Percentiles rank a stretch among this genome's conserved stretches.
phyloP scores from a whole-genome alignment of 2,888 invertebrate genomes.

The Onchidella celtica region DNA sequence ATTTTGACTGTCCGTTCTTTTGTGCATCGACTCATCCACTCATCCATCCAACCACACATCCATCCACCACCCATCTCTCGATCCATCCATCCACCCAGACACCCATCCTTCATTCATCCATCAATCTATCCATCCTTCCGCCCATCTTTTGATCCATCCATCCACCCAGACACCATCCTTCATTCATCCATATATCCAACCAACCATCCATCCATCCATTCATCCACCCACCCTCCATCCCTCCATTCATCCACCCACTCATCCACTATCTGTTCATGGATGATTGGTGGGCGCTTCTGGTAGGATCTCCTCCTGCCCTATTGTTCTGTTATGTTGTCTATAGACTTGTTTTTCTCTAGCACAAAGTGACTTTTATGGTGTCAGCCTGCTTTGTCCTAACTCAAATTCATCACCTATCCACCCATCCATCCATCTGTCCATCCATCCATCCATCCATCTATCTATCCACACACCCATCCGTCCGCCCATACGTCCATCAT shows the following conservation, averaged over 20 bases:
- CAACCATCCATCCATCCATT: not conserved
- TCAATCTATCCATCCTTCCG: not conserved
- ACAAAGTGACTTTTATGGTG: no score
- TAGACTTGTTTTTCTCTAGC: no score
- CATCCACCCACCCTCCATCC: not conserved
- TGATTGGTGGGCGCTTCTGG: conserved; percentile 39
- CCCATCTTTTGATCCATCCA: not conserved
- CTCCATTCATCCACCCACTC: not conserved
- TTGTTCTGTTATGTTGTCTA: no score
- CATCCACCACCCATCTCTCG: not conserved
- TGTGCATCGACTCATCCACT: no score
- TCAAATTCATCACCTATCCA: not conserved
- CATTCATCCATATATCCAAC: not conserved
- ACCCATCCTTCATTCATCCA: not conserved
- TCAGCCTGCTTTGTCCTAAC: no score
- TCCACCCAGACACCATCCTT: not conserved
- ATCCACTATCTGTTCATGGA: not conserved
- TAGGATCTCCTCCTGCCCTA: no score
- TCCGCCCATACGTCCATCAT: not conserved
- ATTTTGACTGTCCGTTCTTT: no score
- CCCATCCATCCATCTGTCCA: not conserved
- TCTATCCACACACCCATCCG: not conserved
- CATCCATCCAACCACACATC: no score
- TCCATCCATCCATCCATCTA: not conserved
- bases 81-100: not conserved